Conservation (phyloP, 1,140 invertebrate genomes). For the Cotesia chilonis region DNA sequence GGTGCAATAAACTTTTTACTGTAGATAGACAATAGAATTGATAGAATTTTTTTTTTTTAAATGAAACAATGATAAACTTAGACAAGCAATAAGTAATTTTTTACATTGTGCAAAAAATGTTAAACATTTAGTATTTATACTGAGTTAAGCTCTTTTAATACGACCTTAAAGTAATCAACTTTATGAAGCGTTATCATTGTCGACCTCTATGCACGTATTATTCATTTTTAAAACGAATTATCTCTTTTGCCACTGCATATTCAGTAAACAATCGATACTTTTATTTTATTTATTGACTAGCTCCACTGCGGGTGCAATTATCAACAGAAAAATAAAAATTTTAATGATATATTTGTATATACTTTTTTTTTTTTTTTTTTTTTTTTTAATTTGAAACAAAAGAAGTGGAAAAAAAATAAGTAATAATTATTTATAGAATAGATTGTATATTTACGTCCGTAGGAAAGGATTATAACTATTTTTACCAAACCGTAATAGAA, state of each 20-base stretch:
- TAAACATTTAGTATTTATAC: background rate
- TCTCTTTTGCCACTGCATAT: background rate
- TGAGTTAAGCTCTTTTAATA: background rate
- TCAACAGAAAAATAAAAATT: no score
- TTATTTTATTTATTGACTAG: no score
- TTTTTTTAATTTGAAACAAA: no score
- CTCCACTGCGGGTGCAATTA: no score
- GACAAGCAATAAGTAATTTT: background rate
- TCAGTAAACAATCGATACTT: conserved; percentile 4
- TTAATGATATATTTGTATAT: no score
- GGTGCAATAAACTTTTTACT: conserved; percentile 42
- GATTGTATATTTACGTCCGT: conserved; percentile 8
- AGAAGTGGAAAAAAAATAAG: no score
- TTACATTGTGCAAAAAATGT: background rate
- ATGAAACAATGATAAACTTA: background rate
- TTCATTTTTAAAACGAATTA: background rate
- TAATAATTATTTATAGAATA: no score
- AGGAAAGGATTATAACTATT: no score
- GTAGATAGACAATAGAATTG: background rate
- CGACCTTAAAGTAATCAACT: conserved; percentile 4
- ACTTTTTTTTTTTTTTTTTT: no score
- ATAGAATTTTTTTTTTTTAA: background rate
- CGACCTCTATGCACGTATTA: background rate
- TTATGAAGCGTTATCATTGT: background rate
- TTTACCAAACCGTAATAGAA: no score